A percentile compares a stretch with the other conserved stretches of the same genome.
Evolutionary conservation across 2,113 vertebrate genomes (phyloP).

Genomic region (Steatornis caripensis): DNA sequence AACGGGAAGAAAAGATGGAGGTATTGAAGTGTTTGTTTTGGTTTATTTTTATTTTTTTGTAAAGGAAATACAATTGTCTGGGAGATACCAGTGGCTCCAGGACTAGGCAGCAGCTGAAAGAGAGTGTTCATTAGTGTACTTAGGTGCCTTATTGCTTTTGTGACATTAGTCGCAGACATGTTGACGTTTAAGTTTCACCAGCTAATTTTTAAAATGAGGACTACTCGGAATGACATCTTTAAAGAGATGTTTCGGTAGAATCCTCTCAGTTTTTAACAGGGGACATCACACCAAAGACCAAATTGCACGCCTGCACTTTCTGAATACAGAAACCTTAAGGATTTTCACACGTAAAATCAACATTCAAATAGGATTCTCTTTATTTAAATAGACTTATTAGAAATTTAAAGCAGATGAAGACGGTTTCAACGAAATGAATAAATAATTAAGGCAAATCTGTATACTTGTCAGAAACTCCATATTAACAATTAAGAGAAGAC

Average conservation of each 20-base stretch:
- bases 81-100: background rate
- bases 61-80: background rate
- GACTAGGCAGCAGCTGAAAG: background rate
- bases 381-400: conserved; percentile 81
- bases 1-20: background rate
- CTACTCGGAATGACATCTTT: background rate
- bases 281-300: background rate
- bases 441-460: conserved; percentile 82
- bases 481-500: conserved; percentile 70
- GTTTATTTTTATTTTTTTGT: background rate
- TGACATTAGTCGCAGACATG: background rate
- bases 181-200: background rate
- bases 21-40: background rate
- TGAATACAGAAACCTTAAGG: conserved; percentile 34
- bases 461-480: conserved; percentile 73
- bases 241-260: background rate
- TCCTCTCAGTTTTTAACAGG: background rate
- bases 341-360: conserved; percentile 71
- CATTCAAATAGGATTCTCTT: conserved; percentile 71
- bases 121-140: background rate
- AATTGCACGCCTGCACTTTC: background rate
- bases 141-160: background rate
- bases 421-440: conserved; percentile 78
- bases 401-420: conserved; percentile 80
- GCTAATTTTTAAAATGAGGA: background rate